Base-by-base conservation (phyloP, 2,888 invertebrate species). In the Drosophila pseudotalamancana region DNA sequence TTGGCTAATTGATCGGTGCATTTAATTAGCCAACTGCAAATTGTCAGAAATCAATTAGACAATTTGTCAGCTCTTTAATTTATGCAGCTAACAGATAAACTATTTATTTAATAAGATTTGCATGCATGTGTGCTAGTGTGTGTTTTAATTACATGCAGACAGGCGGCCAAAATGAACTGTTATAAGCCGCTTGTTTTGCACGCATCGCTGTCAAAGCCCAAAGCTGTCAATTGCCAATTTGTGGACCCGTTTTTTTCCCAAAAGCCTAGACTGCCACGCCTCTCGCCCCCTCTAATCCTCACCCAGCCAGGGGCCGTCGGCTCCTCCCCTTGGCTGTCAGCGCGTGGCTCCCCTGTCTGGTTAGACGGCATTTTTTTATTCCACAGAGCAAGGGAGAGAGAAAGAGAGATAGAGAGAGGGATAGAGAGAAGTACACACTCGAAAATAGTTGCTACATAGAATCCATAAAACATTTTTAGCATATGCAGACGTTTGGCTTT, bases 381-480 rank as follows among this genome's bases (percentile, higher is more conserved):
- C 51, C 51, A 29, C 51, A 46, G 16, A 46, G 23, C 35, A 59
- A 49, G 25, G 16, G 12, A 6, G 37, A 18, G 27, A 18, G 16
- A 3, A 25, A 27, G 59, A 42, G 49, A 14, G 19, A n/a, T n/a
- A 6, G 37, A 18, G 27, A 18, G 16, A 3, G 21, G 25, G 59
- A 42, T 45, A 14, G 19, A n/a, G 4, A 19, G 18, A 29, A 6
- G 21, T 8, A 61, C 48, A 61, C 53, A 62, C 35, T n/a, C n/a
- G 25, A 35, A 75, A 63, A 74, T 50, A 39, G 45, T 63, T 35
- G 57, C 45, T 35, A 51, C 73, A 59, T 63, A 50, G 68, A 78
- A 75, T 64, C 78, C 85, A 85, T 81, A 81, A 81, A 84, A 84
- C 78, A 84, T 81, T 87, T 81, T 81, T 87, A 74, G 81, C 72